Base-by-base conservation (phyloP, 2,113 vertebrate genomes). In the Channa argus region DNA sequence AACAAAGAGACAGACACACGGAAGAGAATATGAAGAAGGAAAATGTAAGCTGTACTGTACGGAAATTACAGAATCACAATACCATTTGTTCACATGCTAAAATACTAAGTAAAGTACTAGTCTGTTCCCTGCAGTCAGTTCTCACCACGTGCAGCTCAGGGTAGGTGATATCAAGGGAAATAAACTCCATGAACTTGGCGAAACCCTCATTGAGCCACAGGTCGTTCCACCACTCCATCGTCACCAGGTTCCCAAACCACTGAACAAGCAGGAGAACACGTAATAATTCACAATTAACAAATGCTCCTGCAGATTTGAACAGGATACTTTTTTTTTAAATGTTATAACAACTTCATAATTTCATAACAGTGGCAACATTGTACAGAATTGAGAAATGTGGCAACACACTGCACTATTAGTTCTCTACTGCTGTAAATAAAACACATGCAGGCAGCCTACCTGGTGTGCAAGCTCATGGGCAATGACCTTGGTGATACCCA, bases 151-250 rank as follows among this genome's bases (percentile, higher is more conserved):
- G 91, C 47, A 94, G 88, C 73, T 94, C 91, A 50, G 93, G 94
- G 72, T 92, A 89, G 39, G 86, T 90, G 64, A 90, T 45, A 58
- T 89, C 71, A 0, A 94, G 68, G 2, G 93, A 94, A 75, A 94
- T 78, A 39, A 81, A 94, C 83, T 94, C 94, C 92, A 94, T 94
- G 68, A 94, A 94, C 68, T 91, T 93, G 49, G 94, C 94, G 2
- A 94, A 94, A 8, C 94, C 94, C 59, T 94, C 94, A 6, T 94
- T 94, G 64, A 94, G 93, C 94, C 94, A 94, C 52, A 94, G 82
- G 80, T 94, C 94, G 13, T 93, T 94, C 94, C 94, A 94, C 94
- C 94, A 94, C 77, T 94, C 92, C 94, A 94, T 94, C 10, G 94
- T 94, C 61, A 94, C 94, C 82, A 94, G 89, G 82, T 94, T 94